Evolutionary conservation across 2,888 invertebrate genomes (phyloP), one percentile per base, ranked within the genome.

Genomic region (Agriotes lineatus): DNA sequence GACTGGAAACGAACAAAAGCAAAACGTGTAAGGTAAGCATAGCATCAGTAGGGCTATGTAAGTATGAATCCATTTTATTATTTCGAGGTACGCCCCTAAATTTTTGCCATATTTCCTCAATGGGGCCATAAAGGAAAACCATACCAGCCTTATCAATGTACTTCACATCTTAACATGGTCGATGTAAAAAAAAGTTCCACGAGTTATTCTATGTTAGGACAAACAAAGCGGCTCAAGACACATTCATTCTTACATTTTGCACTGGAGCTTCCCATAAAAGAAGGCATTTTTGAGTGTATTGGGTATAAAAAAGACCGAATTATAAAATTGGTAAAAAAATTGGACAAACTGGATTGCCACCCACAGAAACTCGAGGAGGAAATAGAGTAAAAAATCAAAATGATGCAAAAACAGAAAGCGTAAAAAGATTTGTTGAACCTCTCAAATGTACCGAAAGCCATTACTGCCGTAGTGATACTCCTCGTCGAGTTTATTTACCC

Each of bases 391-490:
- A 48, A 16, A 45, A 33, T 10, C 33, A 30, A 45, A 59, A 45
- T 22, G 30, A 10, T 10, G 16, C 10, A 16, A 45, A 20, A 35
- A 48, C 33, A 18, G 19, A 60, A 45, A 18, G 10, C 14, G 39
- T 62, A 5, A 52, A 62, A 62, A 20, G 3, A 9, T 52, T 54
- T 52, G 20, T 52, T n/a, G 42, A 62, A 14, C 42, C 22, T 12
- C 20, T 62, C 14, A 54, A 25, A 52, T 62, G 54, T 54, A 54
- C 54, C 7, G 62, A 62, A 12, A 20, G 12, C 3, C 25, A 54
- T 52, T 62, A 62, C 37, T 62, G 62, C 42, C 42, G 62, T 42
- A 14, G 57, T 39, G 45, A 25, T 18, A 45, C 25, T 30, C 44
- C 45, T 9, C 45, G 4, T 20, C 12, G 18, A 45, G 18, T 45